Conservation (phyloP, 2,113 vertebrate genomes). For the Trichechus manatus region DNA sequence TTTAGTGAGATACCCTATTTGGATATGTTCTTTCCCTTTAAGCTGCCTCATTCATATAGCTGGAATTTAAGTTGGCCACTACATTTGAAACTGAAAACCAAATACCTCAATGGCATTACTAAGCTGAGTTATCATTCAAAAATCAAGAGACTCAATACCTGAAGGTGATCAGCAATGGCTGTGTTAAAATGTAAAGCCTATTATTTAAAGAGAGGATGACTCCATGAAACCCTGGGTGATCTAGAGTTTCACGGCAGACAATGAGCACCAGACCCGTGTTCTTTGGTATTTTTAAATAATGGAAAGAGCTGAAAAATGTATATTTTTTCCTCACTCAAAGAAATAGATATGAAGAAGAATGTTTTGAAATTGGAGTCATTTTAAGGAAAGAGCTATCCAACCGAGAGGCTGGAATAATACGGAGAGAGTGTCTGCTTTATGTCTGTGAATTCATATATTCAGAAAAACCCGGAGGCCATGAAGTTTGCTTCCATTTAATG, state of each 20-base stretch:
- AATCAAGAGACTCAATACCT: not conserved
- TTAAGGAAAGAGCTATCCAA: slow-evolving; percentile 43
- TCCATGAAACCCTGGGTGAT: not conserved
- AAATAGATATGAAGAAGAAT: not conserved
- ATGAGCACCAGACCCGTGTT: not conserved
- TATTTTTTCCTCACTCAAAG: not conserved
- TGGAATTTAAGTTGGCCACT: slow-evolving; percentile 36
- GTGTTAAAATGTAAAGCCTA: not conserved
- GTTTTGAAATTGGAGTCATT: not conserved
- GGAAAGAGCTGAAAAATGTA: not conserved
- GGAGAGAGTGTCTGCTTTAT: not conserved
- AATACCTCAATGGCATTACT: not conserved
- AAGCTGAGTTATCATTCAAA: not conserved
- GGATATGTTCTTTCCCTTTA: not conserved
- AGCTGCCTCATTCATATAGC: not conserved
- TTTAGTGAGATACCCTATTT: not conserved
- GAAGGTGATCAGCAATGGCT: not conserved
- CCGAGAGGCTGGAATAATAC: not conserved
- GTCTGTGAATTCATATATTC: slow-evolving; percentile 40
- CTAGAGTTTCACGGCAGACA: not conserved
- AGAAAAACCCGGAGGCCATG: not conserved
- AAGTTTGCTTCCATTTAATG: not conserved
- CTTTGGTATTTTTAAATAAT: not conserved
- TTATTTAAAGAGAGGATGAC: not conserved
- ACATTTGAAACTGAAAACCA: not conserved